Evolutionary conservation across 2,797 vertebrate species (phyloP), one percentile per base, ranked within the genome.

Genomic region (Arctocebus calabarensis): DNA sequence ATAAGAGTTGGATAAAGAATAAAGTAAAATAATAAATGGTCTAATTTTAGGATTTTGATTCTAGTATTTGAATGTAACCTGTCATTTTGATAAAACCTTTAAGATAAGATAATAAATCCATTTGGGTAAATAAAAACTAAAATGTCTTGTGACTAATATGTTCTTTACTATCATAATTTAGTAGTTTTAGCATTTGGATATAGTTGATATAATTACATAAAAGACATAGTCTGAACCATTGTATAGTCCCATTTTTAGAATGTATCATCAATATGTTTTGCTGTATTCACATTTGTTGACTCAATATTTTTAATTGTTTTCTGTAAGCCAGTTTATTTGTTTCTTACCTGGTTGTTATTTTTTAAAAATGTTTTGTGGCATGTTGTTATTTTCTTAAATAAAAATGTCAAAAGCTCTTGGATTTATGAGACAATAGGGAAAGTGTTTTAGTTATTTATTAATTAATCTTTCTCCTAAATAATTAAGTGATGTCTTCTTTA

Each of bases 381-480:
- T 79, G 7, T 0, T 79, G 5, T 22, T 12, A 45, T 92, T 81
- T 90, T 84, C 86, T 84, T 75, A 88, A 91, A 90, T 90, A 73
- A 94, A 93, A 84, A 34, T 52, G 3, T 84, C 66, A 55, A 48
- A 48, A 87, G 68, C 20, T 85, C 23, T 82, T 84, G 14, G 16
- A 59, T 89, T 89, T 68, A 55, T 94, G 37, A 94, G 32, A 75
- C 32, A 62, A 32, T 94, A 75, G 75, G n/a, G 94, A 78, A 94
- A 85, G 2, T 61, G 40, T 77, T 74, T 93, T 86, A 43, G 27
- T 88, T 19, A 75, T 6, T 91, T 89, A 78, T 5, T 79, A 27
- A 43, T 74, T 82, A 11, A 20, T 62, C 88, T 52, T 70, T 94
- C 82, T 75, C 12, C 32, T 88, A 52, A 48, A 84, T 92, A 92